Evolutionary conservation across 2,113 vertebrate species (phyloP).

Genomic region (Antigone vipio): DNA sequence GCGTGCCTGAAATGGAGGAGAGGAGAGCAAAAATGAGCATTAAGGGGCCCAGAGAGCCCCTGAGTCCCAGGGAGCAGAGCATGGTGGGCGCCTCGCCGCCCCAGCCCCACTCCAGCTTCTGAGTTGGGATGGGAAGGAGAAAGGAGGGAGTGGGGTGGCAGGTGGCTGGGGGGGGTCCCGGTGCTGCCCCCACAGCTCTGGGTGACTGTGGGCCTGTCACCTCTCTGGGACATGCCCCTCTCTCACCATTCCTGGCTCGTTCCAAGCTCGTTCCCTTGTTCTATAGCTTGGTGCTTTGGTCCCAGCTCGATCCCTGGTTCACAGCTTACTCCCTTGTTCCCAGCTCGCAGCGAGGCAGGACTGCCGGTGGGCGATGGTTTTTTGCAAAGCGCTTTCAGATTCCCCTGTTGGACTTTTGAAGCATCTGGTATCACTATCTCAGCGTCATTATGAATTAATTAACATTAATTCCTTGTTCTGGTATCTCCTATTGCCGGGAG

Average conservation of each 20-base stretch:
- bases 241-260: fast-evolving
- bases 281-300: not conserved
- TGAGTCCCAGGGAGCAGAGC: fast-evolving
- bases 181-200: not conserved
- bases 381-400: conserved; percentile 45
- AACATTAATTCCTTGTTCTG: conserved; percentile 58
- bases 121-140: not conserved
- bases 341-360: not conserved
- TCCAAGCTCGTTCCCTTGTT: not conserved
- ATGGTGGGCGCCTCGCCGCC: fast-evolving
- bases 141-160: not conserved
- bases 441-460: conserved; percentile 64
- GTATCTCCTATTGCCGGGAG: conserved; percentile 23
- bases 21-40: not conserved
- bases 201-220: not conserved
- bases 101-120: not conserved
- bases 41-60: not conserved
- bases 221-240: not conserved
- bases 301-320: not conserved
- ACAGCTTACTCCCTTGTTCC: not conserved
- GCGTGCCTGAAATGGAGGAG: not conserved
- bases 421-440: conserved; percentile 60
- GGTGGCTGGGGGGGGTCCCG: not conserved
- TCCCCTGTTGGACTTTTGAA: conserved; percentile 47
- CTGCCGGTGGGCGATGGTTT: conserved; percentile 24